These are phyloP conservation scores for Trematocara variabile DNA, from an alignment of 2,113 vertebrate species.

Conservation along the genomic window DNA sequence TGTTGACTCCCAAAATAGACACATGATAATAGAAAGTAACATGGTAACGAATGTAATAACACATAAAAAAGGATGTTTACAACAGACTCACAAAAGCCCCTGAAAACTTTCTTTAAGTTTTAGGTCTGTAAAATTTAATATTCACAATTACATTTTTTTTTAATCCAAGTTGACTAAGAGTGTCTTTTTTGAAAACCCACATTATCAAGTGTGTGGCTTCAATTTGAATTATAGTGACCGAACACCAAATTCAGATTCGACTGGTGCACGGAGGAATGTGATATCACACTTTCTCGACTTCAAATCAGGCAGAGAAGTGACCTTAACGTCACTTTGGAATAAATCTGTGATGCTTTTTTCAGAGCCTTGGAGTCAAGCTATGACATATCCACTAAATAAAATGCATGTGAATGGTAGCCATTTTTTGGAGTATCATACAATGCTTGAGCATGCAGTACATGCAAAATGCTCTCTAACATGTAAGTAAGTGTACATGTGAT, in stretches of 20 bases:
- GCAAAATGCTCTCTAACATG: conserved; percentile 41
- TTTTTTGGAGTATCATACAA: conserved; percentile 14
- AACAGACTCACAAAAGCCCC: neutral
- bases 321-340: neutral
- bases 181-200: neutral
- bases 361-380: neutral
- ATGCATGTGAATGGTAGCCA: conserved; percentile 4
- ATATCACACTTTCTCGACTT: neutral
- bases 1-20: neutral
- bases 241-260: neutral
- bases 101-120: neutral
- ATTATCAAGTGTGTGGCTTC: neutral
- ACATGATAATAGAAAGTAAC: neutral
- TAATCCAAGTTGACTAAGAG: neutral
- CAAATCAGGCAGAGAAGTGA: neutral
- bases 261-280: accelerated
- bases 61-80: neutral
- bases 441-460: conserved; percentile 61
- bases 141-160: neutral
- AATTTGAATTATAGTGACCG: neutral
- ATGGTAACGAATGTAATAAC: neutral
- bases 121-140: neutral
- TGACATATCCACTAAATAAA: conserved; percentile 2
- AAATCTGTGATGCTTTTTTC: neutral
- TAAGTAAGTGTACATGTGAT: conserved; percentile 7